Evolutionary conservation across 2,888 invertebrate species (phyloP), one percentile per base, ranked within the genome.

Genomic region (Drosophila bunnanda): DNA sequence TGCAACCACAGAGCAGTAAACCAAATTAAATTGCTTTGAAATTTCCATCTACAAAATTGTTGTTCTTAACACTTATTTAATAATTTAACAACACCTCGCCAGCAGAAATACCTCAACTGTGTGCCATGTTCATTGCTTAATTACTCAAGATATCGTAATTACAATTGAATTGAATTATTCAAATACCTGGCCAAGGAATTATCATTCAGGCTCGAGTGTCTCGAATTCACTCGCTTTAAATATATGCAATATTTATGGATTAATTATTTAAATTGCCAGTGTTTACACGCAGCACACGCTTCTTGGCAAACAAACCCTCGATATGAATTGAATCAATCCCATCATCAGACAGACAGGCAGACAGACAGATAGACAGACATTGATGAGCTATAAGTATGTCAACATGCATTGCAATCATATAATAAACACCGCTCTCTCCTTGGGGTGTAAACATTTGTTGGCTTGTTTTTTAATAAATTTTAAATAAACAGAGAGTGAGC

Each of bases 321-420:
- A 44, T 41, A 34, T 17, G 43, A 70, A 70, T 58, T 55, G 72
- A 65, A 56, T 53, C 57, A 48, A 56, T 39, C 54, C 50, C 55
- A 25, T 72, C 55, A 32, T n/a, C 39, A 43, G 54, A 46, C 20
- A n/a, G 32, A 8, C 17, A 38, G n/a, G 8, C 38, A 30, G 30
- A 25, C 28, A 8, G 28, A 28, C 28, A 44, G 20, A 39, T 39
- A 52, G 30, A 13, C 38, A 46, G 79, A 62, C 72, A 87, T 87
- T 88, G 83, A 83, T 87, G 83, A 83, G 88, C 89, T 88, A 52
- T 83, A 88, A 83, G 87, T 89, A 75, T 83, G 87, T 87, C 84
- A 83, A 83, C 83, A 83, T 81, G 75, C 81, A 81, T 83, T 72
- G 87, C 85, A 87, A 87, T 83, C 88, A 83, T 76, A 88, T 80